phyloP scores from a whole-genome alignment of 2,888 invertebrate genomes.

The Teinopalpus imperialis region DNA sequence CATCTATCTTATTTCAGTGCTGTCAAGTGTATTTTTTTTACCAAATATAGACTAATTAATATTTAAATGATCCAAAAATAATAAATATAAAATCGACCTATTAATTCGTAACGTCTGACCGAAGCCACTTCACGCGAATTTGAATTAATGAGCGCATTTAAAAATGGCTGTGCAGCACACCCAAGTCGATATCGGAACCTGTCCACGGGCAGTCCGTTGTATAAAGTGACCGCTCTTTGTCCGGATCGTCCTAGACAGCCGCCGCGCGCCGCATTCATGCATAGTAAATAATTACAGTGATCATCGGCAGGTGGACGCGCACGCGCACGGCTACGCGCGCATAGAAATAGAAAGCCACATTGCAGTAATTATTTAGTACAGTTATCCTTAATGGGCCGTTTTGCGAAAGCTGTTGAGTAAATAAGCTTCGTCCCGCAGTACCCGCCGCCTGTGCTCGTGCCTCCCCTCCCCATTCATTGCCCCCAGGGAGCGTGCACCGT shows the following conservation, averaged over 20 bases:
- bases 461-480: conserved; percentile 8
- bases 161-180: conserved; percentile 66
- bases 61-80: too few species aligned
- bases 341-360: conserved; percentile 82
- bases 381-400: conserved; percentile 80
- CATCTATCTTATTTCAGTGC: too few species aligned
- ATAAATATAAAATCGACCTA: conserved; percentile 22
- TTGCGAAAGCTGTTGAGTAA: conserved; percentile 81
- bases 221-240: conserved; percentile 71
- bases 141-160: conserved; percentile 66
- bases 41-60: too few species aligned
- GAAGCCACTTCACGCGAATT: conserved; percentile 51
- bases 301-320: conserved; percentile 76
- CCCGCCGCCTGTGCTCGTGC: conserved; percentile 61
- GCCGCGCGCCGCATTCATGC: conserved; percentile 72
- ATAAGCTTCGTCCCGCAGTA: conserved; percentile 74
- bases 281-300: conserved; percentile 81
- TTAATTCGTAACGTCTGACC: conserved; percentile 47
- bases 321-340: conserved; percentile 58
- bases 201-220: conserved; percentile 58
- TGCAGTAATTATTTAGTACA: conserved; percentile 82
- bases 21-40: too few species aligned
- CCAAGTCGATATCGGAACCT: conserved; percentile 69
- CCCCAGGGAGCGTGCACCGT: background rate
- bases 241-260: conserved; percentile 74